phyloP scores from a whole-genome alignment of 2,888 invertebrate genomes.

The Synergus japonicus region DNA sequence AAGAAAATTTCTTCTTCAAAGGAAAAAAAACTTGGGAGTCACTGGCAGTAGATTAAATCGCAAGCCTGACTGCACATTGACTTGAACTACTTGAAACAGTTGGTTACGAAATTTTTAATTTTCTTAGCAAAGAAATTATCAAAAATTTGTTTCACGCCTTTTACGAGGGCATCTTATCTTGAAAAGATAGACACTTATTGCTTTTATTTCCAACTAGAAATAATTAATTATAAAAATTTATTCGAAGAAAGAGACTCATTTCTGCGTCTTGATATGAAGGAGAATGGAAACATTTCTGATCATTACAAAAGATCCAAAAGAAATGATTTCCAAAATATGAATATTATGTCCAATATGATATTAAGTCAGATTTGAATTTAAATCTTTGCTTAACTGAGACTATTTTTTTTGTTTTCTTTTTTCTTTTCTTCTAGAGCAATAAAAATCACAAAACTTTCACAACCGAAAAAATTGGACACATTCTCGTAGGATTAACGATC shows the following conservation, averaged over 20 bases:
- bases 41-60: conserved; percentile 15
- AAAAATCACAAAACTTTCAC: background rate
- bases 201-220: conserved; percentile 6
- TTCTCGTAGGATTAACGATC: background rate
- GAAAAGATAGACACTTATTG: conserved; percentile 4
- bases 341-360: background rate
- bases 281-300: conserved; percentile 10
- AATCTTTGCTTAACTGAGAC: background rate
- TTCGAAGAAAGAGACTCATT: conserved; percentile 19
- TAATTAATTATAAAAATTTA: conserved; percentile 33
- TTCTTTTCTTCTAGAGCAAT: background rate
- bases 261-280: conserved; percentile 16
- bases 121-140: conserved; percentile 8
- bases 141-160: conserved; percentile 18
- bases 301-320: background rate
- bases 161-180: conserved; percentile 8
- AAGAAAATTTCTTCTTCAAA: background rate
- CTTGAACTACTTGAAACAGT: conserved; percentile 22
- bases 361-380: background rate
- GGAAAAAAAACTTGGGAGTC: background rate
- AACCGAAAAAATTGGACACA: background rate
- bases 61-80: conserved; percentile 24
- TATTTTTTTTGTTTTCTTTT: background rate
- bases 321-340: background rate
- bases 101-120: conserved; percentile 5